Base-by-base conservation (phyloP, 1,140 invertebrate genomes). In the Andricus grossulariae region DNA sequence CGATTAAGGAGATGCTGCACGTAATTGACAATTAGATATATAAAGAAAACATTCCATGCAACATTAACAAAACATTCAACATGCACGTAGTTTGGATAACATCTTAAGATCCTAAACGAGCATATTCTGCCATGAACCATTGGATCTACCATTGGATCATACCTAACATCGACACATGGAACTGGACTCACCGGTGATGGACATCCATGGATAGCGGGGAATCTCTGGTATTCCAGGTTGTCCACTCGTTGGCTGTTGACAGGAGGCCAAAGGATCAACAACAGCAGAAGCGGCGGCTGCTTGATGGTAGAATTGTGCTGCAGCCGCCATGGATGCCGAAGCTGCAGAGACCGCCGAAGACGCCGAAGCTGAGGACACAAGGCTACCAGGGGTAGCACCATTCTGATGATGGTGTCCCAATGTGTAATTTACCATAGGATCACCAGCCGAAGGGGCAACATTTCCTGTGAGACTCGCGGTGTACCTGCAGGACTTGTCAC, bases 131-230 rank as follows among this genome's bases (percentile, higher is more conserved):
- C 10, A 45, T 45, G 39, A 45, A 45, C 39, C 39, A 45, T 11
- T 32, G 32, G 32, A 32, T 32, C 32, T 32, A 32, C 2, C 6
- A 32, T 32, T 45, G 39, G 10, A 45, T 45, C 39, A 45, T 7
- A 45, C 39, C 39, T 11, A 45, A 45, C 39, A 45, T 45, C 39
- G 8, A 45, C 39, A 45, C 45, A 72, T 60, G 11, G 57, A 73
- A 10, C 16, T 25, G 15, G 66, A 94, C 94, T 96, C 94, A 98
- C 97, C 97, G 93, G 97, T 97, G 90, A 98, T 97, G 83, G 97
- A 97, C 97, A 98, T 98, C 97, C 97, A 98, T n/a, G 97, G 97
- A 91, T 98, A 98, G 87, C 97, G 94, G 16, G 97, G 97, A 87
- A 98, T 96, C 90, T 97, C 96, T 49, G 96, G 96, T 83, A 96